These are phyloP conservation scores for Melitaea athalia DNA, from an alignment of 2,888 invertebrate genomes.

Conservation along the genomic window DNA sequence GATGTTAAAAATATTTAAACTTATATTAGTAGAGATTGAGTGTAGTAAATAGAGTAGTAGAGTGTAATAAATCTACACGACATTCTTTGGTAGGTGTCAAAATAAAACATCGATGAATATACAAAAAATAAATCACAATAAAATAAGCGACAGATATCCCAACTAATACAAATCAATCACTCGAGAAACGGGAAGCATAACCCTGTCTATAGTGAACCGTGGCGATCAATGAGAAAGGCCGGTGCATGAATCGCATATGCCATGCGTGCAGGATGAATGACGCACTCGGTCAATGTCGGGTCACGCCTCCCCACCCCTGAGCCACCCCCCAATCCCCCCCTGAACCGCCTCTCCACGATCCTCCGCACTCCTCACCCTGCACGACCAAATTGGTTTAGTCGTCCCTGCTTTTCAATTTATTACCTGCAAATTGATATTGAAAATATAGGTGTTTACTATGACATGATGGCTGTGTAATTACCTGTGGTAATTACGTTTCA, in stretches of 20 bases:
- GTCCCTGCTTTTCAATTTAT: constrained; percentile 29
- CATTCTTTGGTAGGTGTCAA: too few relatives aligned
- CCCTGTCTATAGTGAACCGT: not conserved
- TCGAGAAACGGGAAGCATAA: not conserved
- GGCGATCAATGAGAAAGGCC: constrained; percentile 35
- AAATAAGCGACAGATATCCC: not conserved
- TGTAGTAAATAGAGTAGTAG: too few relatives aligned
- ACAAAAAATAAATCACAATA: not conserved
- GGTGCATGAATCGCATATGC: constrained; percentile 39
- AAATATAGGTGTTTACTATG: constrained; percentile 14
- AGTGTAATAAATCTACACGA: too few relatives aligned
- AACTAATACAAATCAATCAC: not conserved
- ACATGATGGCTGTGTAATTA: not conserved
- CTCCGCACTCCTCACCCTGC: not conserved
- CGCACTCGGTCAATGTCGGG: constrained; percentile 71
- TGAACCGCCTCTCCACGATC: not conserved
- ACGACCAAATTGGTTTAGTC: constrained; percentile 25
- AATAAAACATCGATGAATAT: too few relatives aligned
- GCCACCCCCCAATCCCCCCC: constrained; percentile 3
- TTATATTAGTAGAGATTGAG: too few relatives aligned
- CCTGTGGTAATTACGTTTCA: too few relatives aligned
- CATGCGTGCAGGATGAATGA: constrained; percentile 55
- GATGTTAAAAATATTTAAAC: too few relatives aligned
- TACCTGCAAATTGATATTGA: constrained; percentile 34
- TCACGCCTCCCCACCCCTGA: constrained; percentile 30